These are phyloP conservation scores for Scatophagus argus DNA, from an alignment of 2,113 vertebrate genomes.

Conservation along the genomic window DNA sequence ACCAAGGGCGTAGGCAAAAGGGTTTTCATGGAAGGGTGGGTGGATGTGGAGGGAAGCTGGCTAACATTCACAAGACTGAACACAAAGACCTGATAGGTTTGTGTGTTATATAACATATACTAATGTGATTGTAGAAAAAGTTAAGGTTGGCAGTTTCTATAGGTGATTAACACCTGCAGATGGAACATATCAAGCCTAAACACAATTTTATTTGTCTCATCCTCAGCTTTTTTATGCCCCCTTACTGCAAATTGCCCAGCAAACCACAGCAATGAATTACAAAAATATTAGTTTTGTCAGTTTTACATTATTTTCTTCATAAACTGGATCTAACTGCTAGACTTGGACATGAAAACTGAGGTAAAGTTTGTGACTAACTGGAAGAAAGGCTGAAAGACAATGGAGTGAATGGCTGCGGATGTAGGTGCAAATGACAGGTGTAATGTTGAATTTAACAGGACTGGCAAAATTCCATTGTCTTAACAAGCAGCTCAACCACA, in stretches of 20 bases:
- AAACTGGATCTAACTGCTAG: neutral
- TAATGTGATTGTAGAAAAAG: neutral
- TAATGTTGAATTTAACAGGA: constrained; percentile 21
- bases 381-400: neutral
- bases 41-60: neutral
- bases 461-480: constrained; percentile 16
- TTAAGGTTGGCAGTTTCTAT: neutral
- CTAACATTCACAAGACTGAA: neutral
- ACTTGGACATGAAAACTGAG: neutral
- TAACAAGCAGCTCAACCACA: neutral
- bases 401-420: constrained; percentile 8
- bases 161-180: neutral
- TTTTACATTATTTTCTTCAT: neutral
- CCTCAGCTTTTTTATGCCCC: neutral
- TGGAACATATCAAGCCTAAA: neutral
- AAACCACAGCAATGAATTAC: no score
- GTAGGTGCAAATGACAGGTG: neutral
- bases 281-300: no score
- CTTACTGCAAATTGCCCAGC: neutral
- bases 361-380: neutral
- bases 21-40: constrained; percentile 26
- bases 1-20: constrained; percentile 45
- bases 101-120: neutral
- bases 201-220: neutral
- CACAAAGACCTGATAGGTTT: neutral